A percentile compares a stretch with the other conserved stretches of the same genome.
phyloP scores from a whole-genome alignment of 2,113 vertebrate genomes.

The Guaruba guarouba region DNA sequence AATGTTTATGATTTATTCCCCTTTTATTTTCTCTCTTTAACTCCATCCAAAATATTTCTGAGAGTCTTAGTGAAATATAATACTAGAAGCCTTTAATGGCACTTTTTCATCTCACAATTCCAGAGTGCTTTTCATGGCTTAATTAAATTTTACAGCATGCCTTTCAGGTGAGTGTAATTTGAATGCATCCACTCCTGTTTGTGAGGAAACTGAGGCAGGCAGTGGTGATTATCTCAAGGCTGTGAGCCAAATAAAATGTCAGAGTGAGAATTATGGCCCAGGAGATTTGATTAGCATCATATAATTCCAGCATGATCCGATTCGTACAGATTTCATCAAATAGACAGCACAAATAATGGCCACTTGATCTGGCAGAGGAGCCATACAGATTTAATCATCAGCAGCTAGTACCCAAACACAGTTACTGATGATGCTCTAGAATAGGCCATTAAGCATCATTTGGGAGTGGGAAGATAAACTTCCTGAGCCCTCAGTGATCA shows the following conservation, averaged over 20 bases:
- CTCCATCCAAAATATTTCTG: slow-evolving; percentile 63
- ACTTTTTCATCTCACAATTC: slow-evolving; percentile 63
- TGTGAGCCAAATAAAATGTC: slow-evolving; percentile 1
- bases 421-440: neutral
- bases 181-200: slow-evolving; percentile 44
- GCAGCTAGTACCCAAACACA: neutral
- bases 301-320: neutral
- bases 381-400: neutral
- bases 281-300: neutral
- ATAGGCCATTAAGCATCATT: neutral
- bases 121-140: slow-evolving; percentile 50
- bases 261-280: neutral
- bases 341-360: neutral
- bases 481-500: neutral
- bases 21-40: slow-evolving; percentile 68
- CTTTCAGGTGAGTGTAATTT: slow-evolving; percentile 51
- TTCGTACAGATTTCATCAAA: slow-evolving; percentile 1
- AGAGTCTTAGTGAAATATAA: slow-evolving; percentile 64
- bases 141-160: slow-evolving; percentile 53
- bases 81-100: slow-evolving; percentile 52
- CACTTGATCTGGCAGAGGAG: neutral
- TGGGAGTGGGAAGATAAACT: neutral
- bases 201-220: slow-evolving; percentile 61
- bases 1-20: slow-evolving; percentile 65
- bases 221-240: slow-evolving; percentile 1